Base-by-base conservation (phyloP, 92 coral and sea anemone genomes). In the Phenganax marumi region DNA sequence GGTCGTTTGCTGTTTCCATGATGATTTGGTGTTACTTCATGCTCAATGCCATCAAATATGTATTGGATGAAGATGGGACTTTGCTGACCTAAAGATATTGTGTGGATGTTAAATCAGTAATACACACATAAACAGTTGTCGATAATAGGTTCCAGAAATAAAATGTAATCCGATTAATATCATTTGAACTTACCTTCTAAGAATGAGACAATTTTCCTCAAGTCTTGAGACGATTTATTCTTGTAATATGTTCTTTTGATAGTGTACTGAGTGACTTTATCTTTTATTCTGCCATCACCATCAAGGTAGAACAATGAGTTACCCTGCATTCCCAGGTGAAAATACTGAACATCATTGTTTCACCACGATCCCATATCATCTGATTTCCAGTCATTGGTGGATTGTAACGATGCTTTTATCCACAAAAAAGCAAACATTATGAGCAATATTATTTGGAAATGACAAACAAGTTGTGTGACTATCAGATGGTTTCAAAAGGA, bases 301-400 rank as follows among this genome's bases (percentile, higher is more conserved):
- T n/a, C 68, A 8, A 60, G 68, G 18, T 60, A 60, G 21, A 60
- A 60, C 18, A 60, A 14, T 60, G 68, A 60, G 9, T 60, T 23
- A 60, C 19, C 68, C 68, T 60, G 68, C 68, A 60, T 60, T 60
- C 10, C 68, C 19, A 60, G 21, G 18, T 60, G 68, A 60, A 60
- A 60, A 60, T 60, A n/a, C 80, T 75, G 80, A 23, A 75, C 80
- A 11, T 68, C 81, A 51, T 76, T 76, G 68, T 76, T 52, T 54
- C 33, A 19, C 81, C 81, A 76, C 39, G 81, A 76, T 18, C 81
- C 81, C 68, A 76, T 76, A 56, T 76, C 81, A 33, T 76, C 81
- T 3, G 39, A 53, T 52, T 76, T 76, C 49, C 68, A 52, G 51
- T 76, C 81, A 24, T 56, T 21, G 1, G 3, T 6, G 23, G 68